phyloP scores from a whole-genome alignment of 2,888 invertebrate genomes.

The Operophtera brumata region DNA sequence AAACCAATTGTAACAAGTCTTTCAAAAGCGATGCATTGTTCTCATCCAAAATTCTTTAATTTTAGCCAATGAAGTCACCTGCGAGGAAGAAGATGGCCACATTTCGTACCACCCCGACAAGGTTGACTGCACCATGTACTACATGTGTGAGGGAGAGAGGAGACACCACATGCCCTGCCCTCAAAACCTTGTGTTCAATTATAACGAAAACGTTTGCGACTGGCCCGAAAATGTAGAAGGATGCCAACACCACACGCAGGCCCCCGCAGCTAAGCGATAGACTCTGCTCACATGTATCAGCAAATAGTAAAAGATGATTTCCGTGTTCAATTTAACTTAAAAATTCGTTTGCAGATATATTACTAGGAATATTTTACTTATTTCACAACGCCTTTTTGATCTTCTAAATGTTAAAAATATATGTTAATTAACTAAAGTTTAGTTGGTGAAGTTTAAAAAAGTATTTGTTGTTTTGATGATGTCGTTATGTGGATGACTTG shows the following conservation, averaged over 20 bases:
- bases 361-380: not conserved
- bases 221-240: constrained; percentile 98
- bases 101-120: constrained; percentile 96
- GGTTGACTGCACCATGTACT: constrained; percentile 95
- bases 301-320: constrained; percentile 3
- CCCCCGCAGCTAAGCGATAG: constrained; percentile 72
- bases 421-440: not conserved
- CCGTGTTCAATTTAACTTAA: not conserved
- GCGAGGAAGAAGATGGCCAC: constrained; percentile 97
- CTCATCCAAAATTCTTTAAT: constrained; percentile 4
- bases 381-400: not conserved
- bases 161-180: constrained; percentile 98
- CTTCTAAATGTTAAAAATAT: not conserved
- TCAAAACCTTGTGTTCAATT: constrained; percentile 94
- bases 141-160: constrained; percentile 97
- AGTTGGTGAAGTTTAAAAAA: not conserved
- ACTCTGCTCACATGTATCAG: constrained; percentile 15
- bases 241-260: constrained; percentile 82
- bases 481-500: not conserved
- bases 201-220: constrained; percentile 96
- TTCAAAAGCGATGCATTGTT: too few species aligned
- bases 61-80: constrained; percentile 91
- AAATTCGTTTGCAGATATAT: not conserved
- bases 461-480: not conserved
- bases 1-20: not conserved